Evolutionary conservation across 2,888 invertebrate species (phyloP).

Genomic region (Sminthurides aquaticus): DNA sequence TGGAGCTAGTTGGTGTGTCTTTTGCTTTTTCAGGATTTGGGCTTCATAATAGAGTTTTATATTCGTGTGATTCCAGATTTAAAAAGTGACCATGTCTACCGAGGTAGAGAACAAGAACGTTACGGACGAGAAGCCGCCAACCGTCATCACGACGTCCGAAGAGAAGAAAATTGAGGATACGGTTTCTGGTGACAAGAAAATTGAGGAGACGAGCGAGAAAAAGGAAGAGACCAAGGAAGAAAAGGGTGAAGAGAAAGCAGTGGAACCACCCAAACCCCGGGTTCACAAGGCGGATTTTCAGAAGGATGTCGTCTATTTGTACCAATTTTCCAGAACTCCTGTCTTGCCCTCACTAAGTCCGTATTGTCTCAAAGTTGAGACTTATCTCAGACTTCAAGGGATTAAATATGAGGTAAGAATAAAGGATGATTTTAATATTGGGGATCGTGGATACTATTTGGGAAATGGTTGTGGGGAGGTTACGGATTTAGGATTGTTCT

Average conservation of each 20-base stretch:
- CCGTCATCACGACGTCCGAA: slow-evolving; percentile 1
- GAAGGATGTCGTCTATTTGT: slow-evolving; percentile 86
- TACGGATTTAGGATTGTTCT: no score
- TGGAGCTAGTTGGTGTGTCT: no score
- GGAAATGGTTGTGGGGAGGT: no score
- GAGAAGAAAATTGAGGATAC: slow-evolving; percentile 8
- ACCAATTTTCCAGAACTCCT: slow-evolving; percentile 86
- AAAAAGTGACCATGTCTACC: slow-evolving; percentile 2
- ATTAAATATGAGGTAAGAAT: slow-evolving; percentile 86
- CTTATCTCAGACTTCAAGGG: slow-evolving; percentile 84
- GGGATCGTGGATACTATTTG: no score
- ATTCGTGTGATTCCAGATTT: not conserved
- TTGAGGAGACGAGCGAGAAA: slow-evolving; percentile 27
- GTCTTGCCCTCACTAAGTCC: slow-evolving; percentile 83
- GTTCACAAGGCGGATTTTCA: slow-evolving; percentile 83
- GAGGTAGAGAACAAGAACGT: slow-evolving; percentile 23
- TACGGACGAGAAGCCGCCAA: slow-evolving; percentile 17
- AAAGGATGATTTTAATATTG: not conserved
- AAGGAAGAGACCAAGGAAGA: slow-evolving; percentile 22
- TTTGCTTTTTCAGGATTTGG: no score
- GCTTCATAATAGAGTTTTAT: no score
- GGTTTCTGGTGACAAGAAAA: slow-evolving; percentile 35
- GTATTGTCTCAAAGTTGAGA: slow-evolving; percentile 91
- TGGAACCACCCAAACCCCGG: slow-evolving; percentile 61
- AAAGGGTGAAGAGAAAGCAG: slow-evolving; percentile 41